Evolutionary conservation across 1,140 invertebrate species (phyloP), one percentile per base, ranked within the genome.

Genomic region (Hestina assimilis): DNA sequence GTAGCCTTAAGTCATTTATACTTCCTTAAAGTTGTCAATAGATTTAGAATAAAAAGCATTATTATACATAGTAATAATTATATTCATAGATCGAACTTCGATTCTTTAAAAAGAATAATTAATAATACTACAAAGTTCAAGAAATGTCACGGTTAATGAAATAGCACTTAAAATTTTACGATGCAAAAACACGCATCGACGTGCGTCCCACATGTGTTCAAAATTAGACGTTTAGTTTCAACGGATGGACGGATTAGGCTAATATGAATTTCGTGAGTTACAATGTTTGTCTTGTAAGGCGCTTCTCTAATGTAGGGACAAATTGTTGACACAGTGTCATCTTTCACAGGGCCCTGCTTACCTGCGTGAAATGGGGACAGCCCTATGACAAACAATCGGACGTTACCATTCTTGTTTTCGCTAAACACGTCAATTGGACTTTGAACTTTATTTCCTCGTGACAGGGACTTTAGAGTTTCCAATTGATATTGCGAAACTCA

Each of bases 261-360:
- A 76, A 85, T 83, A 77, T 83, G 75, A 76, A 72, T 78, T 87
- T 85, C 81, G 84, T 87, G 79, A 79, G 77, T 74, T 79, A 70
- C 68, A 65, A 58, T 87, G 79, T 87, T 87, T 87, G 65, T 79
- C 58, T 87, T 78, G 79, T 73, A 75, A 82, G 70, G 56, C 74
- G 42, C 41, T 41, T 72, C 71, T 62, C 66, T 68, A 66, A 77
- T 68, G 74, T 70, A 69, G 66, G 69, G 72, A 83, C 84, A 84
- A 85, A 81, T 87, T 87, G 82, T 85, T 84, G 75, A 83, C 75
- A 69, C 59, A 79, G 83, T 83, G 70, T 83, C 79, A 74, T 75
- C 72, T 83, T 83, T 83, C 80, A 78, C 70, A 29, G 33, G 67
- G 66, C 64, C 74, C 66, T 69, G 62, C 63, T 45, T 78, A 79